These are phyloP conservation scores for Neopelma chrysocephalum DNA, from an alignment of 2,797 vertebrate species.

Conservation along the genomic window DNA sequence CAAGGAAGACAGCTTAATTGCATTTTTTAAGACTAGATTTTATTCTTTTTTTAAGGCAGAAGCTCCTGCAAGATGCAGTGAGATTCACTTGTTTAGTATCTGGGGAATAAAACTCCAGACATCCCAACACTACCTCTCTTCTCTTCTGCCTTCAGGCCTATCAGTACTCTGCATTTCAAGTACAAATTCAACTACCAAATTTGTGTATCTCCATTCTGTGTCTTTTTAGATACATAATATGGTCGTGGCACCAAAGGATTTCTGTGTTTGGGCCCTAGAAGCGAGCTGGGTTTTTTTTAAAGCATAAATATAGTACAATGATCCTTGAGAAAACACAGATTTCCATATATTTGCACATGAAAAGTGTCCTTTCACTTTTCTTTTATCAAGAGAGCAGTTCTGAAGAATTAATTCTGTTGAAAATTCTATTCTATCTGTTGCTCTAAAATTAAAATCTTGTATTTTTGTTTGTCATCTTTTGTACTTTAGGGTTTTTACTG, in stretches of 20 bases:
- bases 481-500: background rate
- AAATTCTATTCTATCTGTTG: background rate
- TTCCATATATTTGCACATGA: background rate
- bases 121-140: background rate
- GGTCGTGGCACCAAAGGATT: background rate
- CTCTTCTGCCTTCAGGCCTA: background rate
- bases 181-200: background rate
- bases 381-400: background rate
- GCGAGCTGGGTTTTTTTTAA: background rate
- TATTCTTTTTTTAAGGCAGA: background rate
- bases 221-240: background rate
- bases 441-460: background rate
- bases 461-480: background rate
- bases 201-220: background rate
- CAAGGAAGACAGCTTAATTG: background rate
- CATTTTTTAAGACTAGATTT: background rate
- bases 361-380: background rate
- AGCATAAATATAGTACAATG: background rate
- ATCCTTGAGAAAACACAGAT: background rate
- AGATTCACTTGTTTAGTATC: constrained; percentile 8
- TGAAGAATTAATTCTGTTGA: background rate
- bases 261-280: background rate
- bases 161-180: background rate
- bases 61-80: background rate
- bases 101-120: background rate